Conservation (phyloP, 92 coral and sea anemone species). For the Montipora capitata region DNA sequence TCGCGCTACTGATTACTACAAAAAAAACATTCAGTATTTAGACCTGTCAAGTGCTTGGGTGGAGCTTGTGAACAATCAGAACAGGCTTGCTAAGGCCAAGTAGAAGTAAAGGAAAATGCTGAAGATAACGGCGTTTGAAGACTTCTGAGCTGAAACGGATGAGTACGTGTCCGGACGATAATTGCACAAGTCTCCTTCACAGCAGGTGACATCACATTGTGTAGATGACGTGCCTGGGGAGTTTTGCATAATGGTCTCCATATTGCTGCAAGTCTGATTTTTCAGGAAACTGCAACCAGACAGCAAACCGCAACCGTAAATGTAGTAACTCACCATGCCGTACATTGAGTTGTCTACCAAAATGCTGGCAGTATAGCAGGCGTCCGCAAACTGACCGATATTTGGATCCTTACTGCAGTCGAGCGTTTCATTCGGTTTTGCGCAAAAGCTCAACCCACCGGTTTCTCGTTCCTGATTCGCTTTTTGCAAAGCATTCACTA, state of each 20-base stretch:
- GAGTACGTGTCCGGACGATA: background rate
- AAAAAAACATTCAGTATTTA: too few relatives aligned
- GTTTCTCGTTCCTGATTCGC: too few relatives aligned
- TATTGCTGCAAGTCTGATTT: background rate
- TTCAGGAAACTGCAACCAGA: background rate
- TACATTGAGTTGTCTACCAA: background rate
- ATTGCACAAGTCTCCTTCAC: slow-evolving; percentile 3
- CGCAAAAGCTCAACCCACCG: background rate
- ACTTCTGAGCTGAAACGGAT: too few relatives aligned
- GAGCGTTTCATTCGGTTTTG: background rate
- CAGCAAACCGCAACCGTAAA: background rate
- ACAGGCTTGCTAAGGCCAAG: too few relatives aligned
- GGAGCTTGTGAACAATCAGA: too few relatives aligned
- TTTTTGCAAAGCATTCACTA: too few relatives aligned
- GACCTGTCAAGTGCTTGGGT: too few relatives aligned
- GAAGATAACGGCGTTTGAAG: too few relatives aligned
- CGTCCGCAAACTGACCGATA: background rate
- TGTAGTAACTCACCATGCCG: background rate
- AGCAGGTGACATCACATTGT: background rate
- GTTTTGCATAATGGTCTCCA: background rate
- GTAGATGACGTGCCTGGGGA: background rate
- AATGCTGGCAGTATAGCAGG: background rate
- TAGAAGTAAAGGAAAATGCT: too few relatives aligned
- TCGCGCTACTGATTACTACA: too few relatives aligned
- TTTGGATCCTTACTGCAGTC: background rate